Evolutionary conservation across 2,797 vertebrate species (phyloP).

Genomic region (Chrysocyon brachyurus): DNA sequence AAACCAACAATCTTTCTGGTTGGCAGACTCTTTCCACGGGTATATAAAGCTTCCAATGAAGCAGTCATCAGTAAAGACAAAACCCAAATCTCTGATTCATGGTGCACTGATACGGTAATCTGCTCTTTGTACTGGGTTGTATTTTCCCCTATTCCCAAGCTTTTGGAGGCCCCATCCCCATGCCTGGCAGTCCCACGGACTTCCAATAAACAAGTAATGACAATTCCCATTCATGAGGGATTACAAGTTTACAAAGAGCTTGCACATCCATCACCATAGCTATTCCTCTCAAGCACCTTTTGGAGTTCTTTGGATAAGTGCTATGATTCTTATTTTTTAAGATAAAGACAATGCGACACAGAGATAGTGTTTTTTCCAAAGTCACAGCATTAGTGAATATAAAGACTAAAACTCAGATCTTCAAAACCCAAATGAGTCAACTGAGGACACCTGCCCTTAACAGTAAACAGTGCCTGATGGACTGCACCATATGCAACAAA

Average conservation of each 20-base stretch:
- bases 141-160: not conserved
- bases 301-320: not conserved
- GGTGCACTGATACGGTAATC: accelerated
- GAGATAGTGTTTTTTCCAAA: not conserved
- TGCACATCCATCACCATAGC: not conserved
- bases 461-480: not conserved
- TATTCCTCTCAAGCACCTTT: not conserved
- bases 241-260: not conserved
- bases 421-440: not conserved
- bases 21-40: not conserved
- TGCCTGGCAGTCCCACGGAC: too few species aligned
- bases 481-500: too few species aligned
- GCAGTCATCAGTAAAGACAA: not conserved
- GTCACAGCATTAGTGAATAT: not conserved
- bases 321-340: not conserved
- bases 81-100: not conserved
- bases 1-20: not conserved
- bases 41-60: too few species aligned
- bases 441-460: not conserved
- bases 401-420: not conserved
- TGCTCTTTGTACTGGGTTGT: not conserved
- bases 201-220: not conserved
- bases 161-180: not conserved
- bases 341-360: not conserved
- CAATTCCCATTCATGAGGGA: not conserved